Conservation (phyloP, 2,113 vertebrate genomes). For the Rhombomys opimus region DNA sequence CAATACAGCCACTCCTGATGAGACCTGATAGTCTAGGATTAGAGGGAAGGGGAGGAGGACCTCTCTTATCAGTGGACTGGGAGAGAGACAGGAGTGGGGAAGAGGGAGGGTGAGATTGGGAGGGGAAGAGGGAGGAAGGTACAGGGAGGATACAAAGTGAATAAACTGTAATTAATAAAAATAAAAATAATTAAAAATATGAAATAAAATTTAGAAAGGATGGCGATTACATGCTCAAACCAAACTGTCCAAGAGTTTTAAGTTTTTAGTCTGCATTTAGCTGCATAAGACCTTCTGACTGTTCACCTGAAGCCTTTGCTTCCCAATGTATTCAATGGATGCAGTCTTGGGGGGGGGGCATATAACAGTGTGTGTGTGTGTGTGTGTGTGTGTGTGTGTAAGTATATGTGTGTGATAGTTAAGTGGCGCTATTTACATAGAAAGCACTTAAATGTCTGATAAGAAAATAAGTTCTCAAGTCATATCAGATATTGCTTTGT, state of each 20-base stretch:
- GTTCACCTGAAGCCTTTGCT: neutral
- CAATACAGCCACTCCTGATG: no score
- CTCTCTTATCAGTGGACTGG: no score
- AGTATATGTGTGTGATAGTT: neutral
- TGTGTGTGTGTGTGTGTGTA: constrained; percentile 21
- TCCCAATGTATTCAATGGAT: neutral
- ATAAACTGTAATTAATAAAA: no score
- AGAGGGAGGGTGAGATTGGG: no score
- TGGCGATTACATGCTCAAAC: neutral
- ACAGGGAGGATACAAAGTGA: no score
- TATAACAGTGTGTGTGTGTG: neutral
- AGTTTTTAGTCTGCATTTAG: neutral
- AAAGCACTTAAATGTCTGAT: constrained; percentile 50
- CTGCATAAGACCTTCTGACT: neutral
- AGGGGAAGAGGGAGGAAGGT: no score
- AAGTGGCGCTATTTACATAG: neutral
- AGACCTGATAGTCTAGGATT: no score
- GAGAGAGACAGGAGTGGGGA: no score
- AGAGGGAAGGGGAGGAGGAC: no score
- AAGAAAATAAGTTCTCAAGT: constrained; percentile 39
- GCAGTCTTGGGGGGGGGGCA: neutral
- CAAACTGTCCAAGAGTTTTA: neutral
- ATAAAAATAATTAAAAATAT: no score
- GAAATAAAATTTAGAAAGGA: no score
- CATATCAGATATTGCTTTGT: constrained; percentile 44